Conservation (phyloP, 2,888 invertebrate genomes). For the Drosophila niveifrons region DNA sequence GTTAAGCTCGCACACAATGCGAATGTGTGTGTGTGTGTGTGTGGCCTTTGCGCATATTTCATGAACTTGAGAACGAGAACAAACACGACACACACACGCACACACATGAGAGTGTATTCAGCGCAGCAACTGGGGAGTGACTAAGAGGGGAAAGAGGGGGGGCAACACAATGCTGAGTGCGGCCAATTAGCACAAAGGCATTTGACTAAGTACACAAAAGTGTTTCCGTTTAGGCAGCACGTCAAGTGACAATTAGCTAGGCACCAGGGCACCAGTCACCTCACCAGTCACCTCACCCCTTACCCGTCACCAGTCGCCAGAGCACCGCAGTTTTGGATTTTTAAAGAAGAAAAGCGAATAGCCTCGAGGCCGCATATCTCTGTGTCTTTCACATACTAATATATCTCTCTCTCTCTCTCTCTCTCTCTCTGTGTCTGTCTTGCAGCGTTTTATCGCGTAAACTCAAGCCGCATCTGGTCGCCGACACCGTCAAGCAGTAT, state of each 20-base stretch:
- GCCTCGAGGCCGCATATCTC: constrained; percentile 43
- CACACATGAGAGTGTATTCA: constrained; percentile 35
- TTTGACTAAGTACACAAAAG: constrained; percentile 76
- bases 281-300: too few species aligned
- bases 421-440: neutral
- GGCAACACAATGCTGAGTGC: constrained; percentile 59
- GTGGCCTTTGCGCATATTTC: constrained; percentile 77
- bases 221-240: constrained; percentile 79
- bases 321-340: constrained; percentile 61
- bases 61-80: constrained; percentile 66
- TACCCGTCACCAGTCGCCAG: too few species aligned
- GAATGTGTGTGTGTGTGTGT: constrained; percentile 20
- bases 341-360: constrained; percentile 46
- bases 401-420: constrained; percentile 8
- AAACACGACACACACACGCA: constrained; percentile 44
- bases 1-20: constrained; percentile 3
- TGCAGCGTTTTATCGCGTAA: constrained; percentile 84
- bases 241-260: constrained; percentile 69
- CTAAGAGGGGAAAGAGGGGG: neutral
- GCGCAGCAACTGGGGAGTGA: too few species aligned
- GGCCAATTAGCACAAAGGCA: constrained; percentile 81
- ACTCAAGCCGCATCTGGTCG: constrained; percentile 85
- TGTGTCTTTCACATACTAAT: constrained; percentile 9
- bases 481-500: constrained; percentile 85
- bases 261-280: neutral